These are phyloP conservation scores for Zonitis immaculata DNA, from an alignment of 2,888 invertebrate species.

Conservation along the genomic window DNA sequence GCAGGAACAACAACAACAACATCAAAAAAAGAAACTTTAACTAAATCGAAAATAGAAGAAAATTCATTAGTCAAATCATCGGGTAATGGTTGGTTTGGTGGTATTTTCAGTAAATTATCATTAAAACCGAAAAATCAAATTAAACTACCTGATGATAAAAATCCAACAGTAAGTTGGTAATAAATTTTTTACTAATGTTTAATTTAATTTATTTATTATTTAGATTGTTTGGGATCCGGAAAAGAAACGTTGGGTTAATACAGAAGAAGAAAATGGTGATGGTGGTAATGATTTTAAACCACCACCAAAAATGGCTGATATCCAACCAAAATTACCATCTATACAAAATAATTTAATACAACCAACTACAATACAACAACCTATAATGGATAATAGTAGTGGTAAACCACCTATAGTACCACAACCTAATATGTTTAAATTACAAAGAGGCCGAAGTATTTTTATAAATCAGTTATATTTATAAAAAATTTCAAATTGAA, in stretches of 20 bases:
- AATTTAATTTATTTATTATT: too few species aligned
- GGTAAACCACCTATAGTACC: slow-evolving; percentile 25
- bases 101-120: slow-evolving; percentile 77
- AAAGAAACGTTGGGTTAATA: slow-evolving; percentile 82
- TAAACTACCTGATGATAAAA: slow-evolving; percentile 92
- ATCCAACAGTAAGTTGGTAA: slow-evolving; percentile 74
- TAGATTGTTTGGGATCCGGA: slow-evolving; percentile 92
- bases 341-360: background rate
- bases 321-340: slow-evolving; percentile 38
- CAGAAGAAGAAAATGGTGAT: slow-evolving; percentile 65
- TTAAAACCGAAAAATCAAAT: slow-evolving; percentile 88
- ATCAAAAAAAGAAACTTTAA: slow-evolving; percentile 14
- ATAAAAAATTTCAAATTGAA: too few species aligned
- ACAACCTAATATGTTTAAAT: slow-evolving; percentile 70
- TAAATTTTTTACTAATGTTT: too few species aligned
- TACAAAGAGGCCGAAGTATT: slow-evolving; percentile 69
- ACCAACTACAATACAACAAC: slow-evolving; percentile 6
- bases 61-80: slow-evolving; percentile 29
- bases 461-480: too few species aligned
- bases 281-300: slow-evolving; percentile 54
- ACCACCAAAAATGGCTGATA: slow-evolving; percentile 65
- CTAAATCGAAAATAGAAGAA: slow-evolving; percentile 26
- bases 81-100: slow-evolving; percentile 74
- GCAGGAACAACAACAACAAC: slow-evolving; percentile 27
- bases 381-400: slow-evolving; percentile 4